A percentile compares a stretch with the other conserved stretches of the same genome.
These are phyloP conservation scores for Acleris literana DNA, from an alignment of 2,888 invertebrate genomes.

Conservation along the genomic window DNA sequence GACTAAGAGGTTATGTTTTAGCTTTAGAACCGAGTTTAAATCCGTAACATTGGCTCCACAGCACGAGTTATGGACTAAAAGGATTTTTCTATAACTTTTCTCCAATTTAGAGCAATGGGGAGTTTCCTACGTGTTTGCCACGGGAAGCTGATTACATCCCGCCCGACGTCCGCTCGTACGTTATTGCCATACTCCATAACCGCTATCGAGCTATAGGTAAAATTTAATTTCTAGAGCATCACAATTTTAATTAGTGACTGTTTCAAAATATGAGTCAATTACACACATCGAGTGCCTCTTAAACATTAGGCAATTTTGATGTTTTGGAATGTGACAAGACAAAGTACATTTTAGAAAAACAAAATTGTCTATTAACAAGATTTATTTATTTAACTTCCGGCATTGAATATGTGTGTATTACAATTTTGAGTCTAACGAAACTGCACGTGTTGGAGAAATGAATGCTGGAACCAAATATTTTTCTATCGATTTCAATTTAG, in stretches of 20 bases:
- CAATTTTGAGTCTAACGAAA: too few species aligned
- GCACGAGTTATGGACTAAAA: constrained; percentile 19
- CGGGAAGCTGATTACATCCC: constrained; percentile 14
- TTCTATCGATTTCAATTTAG: too few species aligned
- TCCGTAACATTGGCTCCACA: constrained; percentile 5
- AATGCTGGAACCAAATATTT: too few species aligned
- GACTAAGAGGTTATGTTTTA: constrained; percentile 23
- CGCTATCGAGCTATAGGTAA: constrained; percentile 5
- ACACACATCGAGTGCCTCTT: too few species aligned
- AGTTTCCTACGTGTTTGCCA: constrained; percentile 8
- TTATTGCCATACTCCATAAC: constrained; percentile 6
- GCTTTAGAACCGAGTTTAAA: constrained; percentile 20
- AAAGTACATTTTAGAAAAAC: too few species aligned
- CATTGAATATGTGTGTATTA: too few species aligned
- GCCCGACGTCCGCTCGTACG: not conserved
- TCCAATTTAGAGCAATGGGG: constrained; percentile 14
- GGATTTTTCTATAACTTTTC: constrained; percentile 15
- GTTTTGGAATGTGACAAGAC: too few species aligned
- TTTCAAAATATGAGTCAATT: not conserved
- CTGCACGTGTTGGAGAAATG: too few species aligned
- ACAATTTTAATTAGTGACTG: constrained; percentile 29
- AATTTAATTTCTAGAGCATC: constrained; percentile 13
- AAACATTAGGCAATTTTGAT: too few species aligned
- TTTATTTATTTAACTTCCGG: too few species aligned
- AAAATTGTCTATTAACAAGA: too few species aligned